phyloP scores from a whole-genome alignment of 1,140 invertebrate genomes.

The Onthophagus taurus region DNA sequence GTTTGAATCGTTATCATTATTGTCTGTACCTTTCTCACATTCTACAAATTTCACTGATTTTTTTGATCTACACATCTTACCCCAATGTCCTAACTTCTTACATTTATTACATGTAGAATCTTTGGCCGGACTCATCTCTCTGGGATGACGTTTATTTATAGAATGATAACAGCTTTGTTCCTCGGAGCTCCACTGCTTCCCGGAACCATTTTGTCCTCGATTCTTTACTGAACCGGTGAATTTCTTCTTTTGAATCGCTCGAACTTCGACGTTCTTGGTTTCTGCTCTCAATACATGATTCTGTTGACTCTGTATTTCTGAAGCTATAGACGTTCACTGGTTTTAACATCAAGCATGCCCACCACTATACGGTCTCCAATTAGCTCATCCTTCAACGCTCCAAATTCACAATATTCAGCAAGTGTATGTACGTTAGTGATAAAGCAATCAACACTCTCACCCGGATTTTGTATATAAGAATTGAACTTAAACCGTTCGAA shows the following conservation, averaged over 20 bases:
- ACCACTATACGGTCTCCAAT: conserved; percentile 33
- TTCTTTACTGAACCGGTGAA: neutral
- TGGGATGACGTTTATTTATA: conserved; percentile 10
- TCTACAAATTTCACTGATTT: no score
- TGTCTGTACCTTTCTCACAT: no score
- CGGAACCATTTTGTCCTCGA: neutral
- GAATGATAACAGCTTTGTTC: conserved; percentile 12
- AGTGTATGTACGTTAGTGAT: conserved; percentile 33
- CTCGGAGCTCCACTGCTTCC: neutral
- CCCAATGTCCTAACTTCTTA: conserved; percentile 23
- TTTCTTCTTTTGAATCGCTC: conserved; percentile 16
- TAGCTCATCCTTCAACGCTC: conserved; percentile 30
- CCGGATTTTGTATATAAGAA: conserved; percentile 25
- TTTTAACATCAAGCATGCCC: conserved; percentile 24
- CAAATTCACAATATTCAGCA: conserved; percentile 34
- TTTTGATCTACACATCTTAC: conserved; percentile 20
- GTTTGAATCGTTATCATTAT: no score
- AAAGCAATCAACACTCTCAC: conserved; percentile 33
- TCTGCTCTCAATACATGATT: conserved; percentile 19
- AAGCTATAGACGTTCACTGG: conserved; percentile 26
- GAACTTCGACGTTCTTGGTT: conserved; percentile 20
- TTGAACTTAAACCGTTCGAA: conserved; percentile 35
- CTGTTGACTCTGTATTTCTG: conserved; percentile 18
- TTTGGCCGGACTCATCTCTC: conserved; percentile 19
- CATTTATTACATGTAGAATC: conserved; percentile 19